Evolutionary conservation across 2,888 invertebrate genomes (phyloP).

Genomic region (Chrysolina americana): DNA sequence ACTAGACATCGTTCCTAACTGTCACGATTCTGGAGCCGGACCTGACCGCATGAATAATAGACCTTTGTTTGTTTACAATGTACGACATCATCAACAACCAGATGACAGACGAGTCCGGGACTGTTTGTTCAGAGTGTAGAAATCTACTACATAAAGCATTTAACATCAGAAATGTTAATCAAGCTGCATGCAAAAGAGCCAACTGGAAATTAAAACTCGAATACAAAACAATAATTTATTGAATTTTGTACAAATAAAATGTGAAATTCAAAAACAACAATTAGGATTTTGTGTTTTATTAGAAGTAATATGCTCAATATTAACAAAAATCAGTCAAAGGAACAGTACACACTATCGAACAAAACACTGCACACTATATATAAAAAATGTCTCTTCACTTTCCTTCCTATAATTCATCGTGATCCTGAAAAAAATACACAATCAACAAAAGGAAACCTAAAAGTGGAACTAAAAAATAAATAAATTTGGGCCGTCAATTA

Average conservation of each 20-base stretch:
- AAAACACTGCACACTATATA: slow-evolving; percentile 67
- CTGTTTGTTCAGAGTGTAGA: too few species aligned
- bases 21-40: too few species aligned
- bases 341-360: slow-evolving; percentile 67
- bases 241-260: slow-evolving; percentile 59
- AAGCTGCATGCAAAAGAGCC: too few species aligned
- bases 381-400: slow-evolving; percentile 65
- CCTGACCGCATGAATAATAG: too few species aligned
- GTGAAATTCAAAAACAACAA: slow-evolving; percentile 54
- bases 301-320: slow-evolving; percentile 63
- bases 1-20: too few species aligned
- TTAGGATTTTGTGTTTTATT: slow-evolving; percentile 62
- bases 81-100: too few species aligned
- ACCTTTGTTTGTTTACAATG: too few species aligned
- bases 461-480: too few species aligned
- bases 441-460: slow-evolving; percentile 50
- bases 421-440: slow-evolving; percentile 52
- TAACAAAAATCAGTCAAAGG: slow-evolving; percentile 68
- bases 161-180: too few species aligned
- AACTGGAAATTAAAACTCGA: slow-evolving; percentile 46
- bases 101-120: too few species aligned
- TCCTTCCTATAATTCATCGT: slow-evolving; percentile 73
- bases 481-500: too few species aligned
- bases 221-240: slow-evolving; percentile 59
- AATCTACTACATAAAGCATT: too few species aligned